Percentiles rank a stretch among this genome's conserved stretches.
Conservation (phyloP, 2,888 invertebrate genomes). For the Noctuana brunneofusca region DNA sequence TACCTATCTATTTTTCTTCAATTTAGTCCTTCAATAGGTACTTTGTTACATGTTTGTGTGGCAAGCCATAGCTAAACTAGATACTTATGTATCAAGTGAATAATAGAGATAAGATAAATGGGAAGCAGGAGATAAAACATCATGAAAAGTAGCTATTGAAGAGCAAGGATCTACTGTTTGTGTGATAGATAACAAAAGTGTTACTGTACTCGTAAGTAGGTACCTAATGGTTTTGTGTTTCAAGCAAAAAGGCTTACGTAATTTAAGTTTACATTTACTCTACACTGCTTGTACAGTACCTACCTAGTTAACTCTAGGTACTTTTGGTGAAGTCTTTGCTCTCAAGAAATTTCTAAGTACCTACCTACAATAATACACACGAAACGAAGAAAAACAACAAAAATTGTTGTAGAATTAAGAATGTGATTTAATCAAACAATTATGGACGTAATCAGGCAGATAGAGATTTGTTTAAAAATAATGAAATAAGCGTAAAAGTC, state of each 20-base stretch:
- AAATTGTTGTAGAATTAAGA: too few relatives aligned
- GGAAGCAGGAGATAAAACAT: constrained; percentile 38
- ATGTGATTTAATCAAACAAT: too few relatives aligned
- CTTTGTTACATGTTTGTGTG: not conserved
- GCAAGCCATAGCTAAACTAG: constrained; percentile 8
- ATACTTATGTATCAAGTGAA: constrained; percentile 33
- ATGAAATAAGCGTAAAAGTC: not conserved
- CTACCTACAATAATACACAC: too few relatives aligned
- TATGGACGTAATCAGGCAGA: too few relatives aligned
- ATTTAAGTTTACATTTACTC: constrained; percentile 5
- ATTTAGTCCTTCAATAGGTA: not conserved
- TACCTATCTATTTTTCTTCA: constrained; percentile 7
- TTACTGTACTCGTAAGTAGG: not conserved
- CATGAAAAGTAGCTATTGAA: constrained; percentile 15
- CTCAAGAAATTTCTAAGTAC: too few relatives aligned
- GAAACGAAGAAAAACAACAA: too few relatives aligned
- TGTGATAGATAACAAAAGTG: not conserved
- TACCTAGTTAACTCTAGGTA: too few relatives aligned
- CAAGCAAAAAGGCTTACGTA: constrained; percentile 6
- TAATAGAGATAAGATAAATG: constrained; percentile 44
- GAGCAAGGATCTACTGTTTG: constrained; percentile 15
- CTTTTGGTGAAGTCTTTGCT: too few relatives aligned
- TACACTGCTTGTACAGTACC: not conserved
- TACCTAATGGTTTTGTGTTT: constrained; percentile 15
- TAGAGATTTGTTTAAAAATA: too few relatives aligned